Evolutionary conservation across 2,113 vertebrate species (phyloP).

Genomic region (Anser brachyrhynchus): DNA sequence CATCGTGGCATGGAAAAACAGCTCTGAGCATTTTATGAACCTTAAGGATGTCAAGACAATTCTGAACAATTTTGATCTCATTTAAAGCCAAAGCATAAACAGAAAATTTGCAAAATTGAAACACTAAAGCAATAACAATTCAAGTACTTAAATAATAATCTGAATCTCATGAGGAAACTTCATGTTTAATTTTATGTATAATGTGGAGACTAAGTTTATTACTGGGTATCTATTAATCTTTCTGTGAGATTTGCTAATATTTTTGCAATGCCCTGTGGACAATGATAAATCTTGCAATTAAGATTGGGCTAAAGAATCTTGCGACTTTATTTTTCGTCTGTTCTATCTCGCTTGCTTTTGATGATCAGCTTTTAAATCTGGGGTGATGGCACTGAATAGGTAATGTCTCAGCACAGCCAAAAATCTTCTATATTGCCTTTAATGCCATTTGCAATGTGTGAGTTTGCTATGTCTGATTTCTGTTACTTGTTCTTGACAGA

Average conservation of each 20-base stretch:
- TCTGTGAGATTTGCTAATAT: neutral
- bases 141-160: constrained; percentile 42
- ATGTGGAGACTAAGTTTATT: constrained; percentile 41
- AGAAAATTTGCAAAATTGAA: neutral
- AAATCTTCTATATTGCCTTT: neutral
- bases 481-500: neutral
- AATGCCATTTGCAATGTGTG: neutral
- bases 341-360: constrained; percentile 8
- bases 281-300: constrained; percentile 57
- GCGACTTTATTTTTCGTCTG: constrained; percentile 3
- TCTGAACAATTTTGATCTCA: neutral
- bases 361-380: constrained; percentile 11
- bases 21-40: neutral
- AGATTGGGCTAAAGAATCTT: constrained; percentile 32
- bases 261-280: constrained; percentile 44
- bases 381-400: neutral
- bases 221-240: constrained; percentile 14
- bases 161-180: constrained; percentile 9
- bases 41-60: neutral
- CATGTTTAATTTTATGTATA: constrained; percentile 59
- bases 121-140: neutral
- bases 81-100: neutral
- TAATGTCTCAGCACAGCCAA: neutral
- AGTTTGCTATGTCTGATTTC: neutral
- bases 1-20: neutral